Conservation (phyloP, 2,797 vertebrate genomes). For the Spinibarbus caldwelli region DNA sequence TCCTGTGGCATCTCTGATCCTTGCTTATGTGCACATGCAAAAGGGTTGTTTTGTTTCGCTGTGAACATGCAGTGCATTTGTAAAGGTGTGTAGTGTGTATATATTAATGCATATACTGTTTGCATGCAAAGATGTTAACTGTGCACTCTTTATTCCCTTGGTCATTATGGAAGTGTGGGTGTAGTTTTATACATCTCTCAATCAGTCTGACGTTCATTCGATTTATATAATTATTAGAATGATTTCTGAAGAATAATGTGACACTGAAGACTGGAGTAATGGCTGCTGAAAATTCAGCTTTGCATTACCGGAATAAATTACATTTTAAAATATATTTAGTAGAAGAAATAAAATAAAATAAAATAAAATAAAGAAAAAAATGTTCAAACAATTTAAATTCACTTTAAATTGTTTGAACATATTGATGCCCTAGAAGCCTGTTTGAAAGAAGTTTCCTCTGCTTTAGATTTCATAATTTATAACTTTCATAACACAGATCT, state of each 20-base stretch:
- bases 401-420: not conserved
- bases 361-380: too few species aligned
- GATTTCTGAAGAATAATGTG: not conserved
- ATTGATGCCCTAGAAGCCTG: not conserved
- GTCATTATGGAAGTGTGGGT: not conserved
- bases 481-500: not conserved
- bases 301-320: not conserved
- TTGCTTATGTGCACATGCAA: not conserved
- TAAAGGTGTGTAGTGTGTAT: not conserved
- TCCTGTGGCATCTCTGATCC: conserved; percentile 9
- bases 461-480: not conserved
- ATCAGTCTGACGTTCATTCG: not conserved
- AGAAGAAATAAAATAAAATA: too few species aligned
- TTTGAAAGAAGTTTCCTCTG: not conserved
- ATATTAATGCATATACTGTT: not conserved
- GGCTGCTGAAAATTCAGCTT: too few species aligned
- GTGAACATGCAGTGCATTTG: not conserved
- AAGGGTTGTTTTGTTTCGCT: not conserved
- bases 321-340: not conserved
- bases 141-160: not conserved
- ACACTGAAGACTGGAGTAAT: not conserved
- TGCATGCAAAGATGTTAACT: not conserved
- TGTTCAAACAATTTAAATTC: too few species aligned
- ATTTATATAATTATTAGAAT: not conserved
- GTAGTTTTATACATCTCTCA: not conserved